A percentile compares a stretch with the other conserved stretches of the same genome.
phyloP scores from a whole-genome alignment of 1,140 invertebrate species.

The Drosophila leontia region DNA sequence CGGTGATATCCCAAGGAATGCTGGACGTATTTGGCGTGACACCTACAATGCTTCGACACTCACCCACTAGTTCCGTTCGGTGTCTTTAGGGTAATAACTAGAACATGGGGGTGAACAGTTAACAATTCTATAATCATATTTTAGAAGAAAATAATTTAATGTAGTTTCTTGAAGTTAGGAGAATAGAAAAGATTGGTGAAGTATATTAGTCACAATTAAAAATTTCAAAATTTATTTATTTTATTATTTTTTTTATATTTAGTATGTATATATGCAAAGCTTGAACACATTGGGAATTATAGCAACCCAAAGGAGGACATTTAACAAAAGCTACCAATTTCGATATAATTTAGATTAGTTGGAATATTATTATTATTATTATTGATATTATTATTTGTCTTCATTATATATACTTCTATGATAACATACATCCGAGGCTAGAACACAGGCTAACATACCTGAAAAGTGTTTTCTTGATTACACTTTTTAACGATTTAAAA shows the following conservation, averaged over 20 bases:
- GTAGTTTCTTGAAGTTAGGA: not conserved
- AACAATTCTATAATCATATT: not conserved
- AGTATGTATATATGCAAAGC: not conserved
- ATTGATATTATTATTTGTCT: no score
- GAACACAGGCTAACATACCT: no score
- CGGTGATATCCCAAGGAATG: slow-evolving; percentile 60
- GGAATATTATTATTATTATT: no score
- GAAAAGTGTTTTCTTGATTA: no score
- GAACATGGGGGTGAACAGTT: slow-evolving; percentile 1
- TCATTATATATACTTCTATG: no score
- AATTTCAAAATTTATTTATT: no score
- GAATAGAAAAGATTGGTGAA: no score
- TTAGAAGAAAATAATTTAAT: not conserved
- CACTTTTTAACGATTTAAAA: not conserved
- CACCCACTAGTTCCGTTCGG: slow-evolving; percentile 30
- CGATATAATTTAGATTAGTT: no score
- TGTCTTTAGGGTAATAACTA: slow-evolving; percentile 13
- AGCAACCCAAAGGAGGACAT: not conserved
- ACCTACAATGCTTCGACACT: slow-evolving; percentile 26
- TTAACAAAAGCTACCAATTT: not conserved
- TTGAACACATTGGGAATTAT: not conserved
- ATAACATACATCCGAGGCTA: no score
- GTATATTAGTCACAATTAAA: no score
- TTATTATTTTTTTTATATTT: not conserved
- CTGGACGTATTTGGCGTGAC: slow-evolving; percentile 57